Base-by-base conservation (phyloP, 1,140 invertebrate genomes). In the Mycetomoellerius zeteki region DNA sequence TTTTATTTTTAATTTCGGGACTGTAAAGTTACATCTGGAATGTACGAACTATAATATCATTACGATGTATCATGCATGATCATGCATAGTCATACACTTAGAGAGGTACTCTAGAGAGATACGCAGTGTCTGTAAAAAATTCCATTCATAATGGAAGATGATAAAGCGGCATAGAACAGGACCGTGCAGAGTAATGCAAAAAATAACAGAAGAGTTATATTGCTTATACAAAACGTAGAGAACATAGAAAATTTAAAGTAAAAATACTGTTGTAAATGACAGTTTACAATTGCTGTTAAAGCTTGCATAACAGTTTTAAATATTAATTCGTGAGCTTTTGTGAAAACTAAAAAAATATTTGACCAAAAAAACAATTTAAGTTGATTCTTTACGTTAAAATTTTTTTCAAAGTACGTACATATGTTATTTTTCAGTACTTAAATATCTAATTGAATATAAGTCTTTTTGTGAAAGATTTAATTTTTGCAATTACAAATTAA, bases 141-240 rank as follows among this genome's bases (percentile, higher is more conserved):
- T 77, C 2, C n/a, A 73, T 56, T 56, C 30, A 43, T 24, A 76
- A 76, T 43, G 21, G 19, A 76, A 24, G 2, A 76, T 4, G 5
- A 5, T n/a, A 54, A 30, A 33, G n/a, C 24, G n/a, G 21, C 10
- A 24, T 21, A 16, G n/a, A 37, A 65, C 7, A n/a, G 3, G 62
- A 8, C 4, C 8, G 3, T 50, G 1, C 43, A 50, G 8, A 67
- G 27, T 47, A 71, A 72, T 8, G 14, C 16, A 10, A 54, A 54
- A 54, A 72, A 73, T 67, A 37, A 56, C 6, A 75, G 6, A 33
- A 21, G 19, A 21, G 1, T 56, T 75, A 21, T 33, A n/a, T 73
- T 54, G 52, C 10, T 52, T 52, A 52, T 27, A 12, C 16, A 72
- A 52, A 50, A 14, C 19, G 52, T 10, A 72, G 7, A 73, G 10